These are phyloP conservation scores for Plecotus auritus DNA, from an alignment of 2,113 vertebrate species.

Conservation along the genomic window DNA sequence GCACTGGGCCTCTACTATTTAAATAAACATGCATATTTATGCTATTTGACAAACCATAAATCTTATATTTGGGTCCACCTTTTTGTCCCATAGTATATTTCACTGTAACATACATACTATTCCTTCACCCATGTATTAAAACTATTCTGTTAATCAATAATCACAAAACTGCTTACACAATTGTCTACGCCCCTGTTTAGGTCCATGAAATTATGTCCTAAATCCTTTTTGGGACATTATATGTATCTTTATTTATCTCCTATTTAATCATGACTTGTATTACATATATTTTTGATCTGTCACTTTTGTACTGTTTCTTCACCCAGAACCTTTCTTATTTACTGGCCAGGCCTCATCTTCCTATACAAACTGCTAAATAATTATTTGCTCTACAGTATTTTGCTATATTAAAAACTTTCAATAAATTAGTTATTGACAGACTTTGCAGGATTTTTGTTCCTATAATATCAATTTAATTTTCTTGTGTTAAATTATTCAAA, in stretches of 20 bases:
- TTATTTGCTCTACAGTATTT: background rate
- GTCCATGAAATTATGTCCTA: background rate
- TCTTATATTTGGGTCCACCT: background rate
- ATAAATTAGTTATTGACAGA: background rate
- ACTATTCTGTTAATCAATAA: background rate
- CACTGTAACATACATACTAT: background rate
- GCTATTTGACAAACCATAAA: background rate
- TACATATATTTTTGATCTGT: background rate
- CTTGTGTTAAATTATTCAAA: slow-evolving; percentile 7
- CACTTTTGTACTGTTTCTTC: background rate
- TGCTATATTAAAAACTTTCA: background rate
- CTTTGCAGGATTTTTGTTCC: background rate
- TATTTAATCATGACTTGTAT: background rate
- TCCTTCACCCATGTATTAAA: background rate
- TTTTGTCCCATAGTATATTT: background rate
- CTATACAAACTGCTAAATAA: background rate
- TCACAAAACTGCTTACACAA: background rate
- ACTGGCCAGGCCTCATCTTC: background rate
- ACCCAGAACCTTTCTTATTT: background rate
- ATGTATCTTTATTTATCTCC: background rate
- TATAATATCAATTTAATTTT: background rate
- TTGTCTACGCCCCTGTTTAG: background rate
- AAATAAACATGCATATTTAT: background rate
- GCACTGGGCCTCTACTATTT: background rate
- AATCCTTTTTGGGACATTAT: background rate